Evolutionary conservation across 1,140 invertebrate species (phyloP), one percentile per base, ranked within the genome.

Genomic region (Penaeus indicus): DNA sequence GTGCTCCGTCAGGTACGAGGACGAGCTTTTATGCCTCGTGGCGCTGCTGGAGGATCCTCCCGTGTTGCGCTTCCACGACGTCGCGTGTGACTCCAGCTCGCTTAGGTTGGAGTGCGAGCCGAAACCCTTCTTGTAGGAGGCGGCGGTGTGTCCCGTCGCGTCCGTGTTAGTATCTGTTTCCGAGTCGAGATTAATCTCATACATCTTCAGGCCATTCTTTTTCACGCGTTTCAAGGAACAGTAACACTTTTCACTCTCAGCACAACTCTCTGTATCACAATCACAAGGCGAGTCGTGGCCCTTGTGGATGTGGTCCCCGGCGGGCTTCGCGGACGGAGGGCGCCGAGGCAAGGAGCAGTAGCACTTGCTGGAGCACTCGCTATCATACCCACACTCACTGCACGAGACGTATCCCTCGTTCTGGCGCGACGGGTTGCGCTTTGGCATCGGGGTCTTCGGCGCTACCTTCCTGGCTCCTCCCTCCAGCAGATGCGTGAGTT

Each of bases 171-270:
- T 92, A 77, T 92, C 92, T 8, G 92, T 92, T 85, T 93, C 92
- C 2, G 92, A 92, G 87, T 92, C 92, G 67, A 92, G 90, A 86
- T 92, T 92, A 64, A 92, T 93, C 60, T 92, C 92, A 88, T 93
- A 93, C 67, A 93, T 91, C 87, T 92, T 92, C 18, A 92, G 89
- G 19, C 92, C 92, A 82, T 92, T 92, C 47, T 92, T 91, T 84
- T 92, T 92, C 67, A 92, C 90, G 8, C 91, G 84, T 86, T 93
- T 91, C 42, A 93, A 89, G 19, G 92, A 93, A 92, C 97, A 98
- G 92, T 98, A 98, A 92, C 97, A 98, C 92, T 97, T 97, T 92
- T 97, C 97, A 92, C 96, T 96, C 86, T 97, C 97, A 0, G 96
- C 95, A 92, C 97, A 97, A 91, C 96, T 97, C 91, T 97, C 96